Base-by-base conservation (phyloP, 2,113 vertebrate genomes). In the Alaudala cheleensis region DNA sequence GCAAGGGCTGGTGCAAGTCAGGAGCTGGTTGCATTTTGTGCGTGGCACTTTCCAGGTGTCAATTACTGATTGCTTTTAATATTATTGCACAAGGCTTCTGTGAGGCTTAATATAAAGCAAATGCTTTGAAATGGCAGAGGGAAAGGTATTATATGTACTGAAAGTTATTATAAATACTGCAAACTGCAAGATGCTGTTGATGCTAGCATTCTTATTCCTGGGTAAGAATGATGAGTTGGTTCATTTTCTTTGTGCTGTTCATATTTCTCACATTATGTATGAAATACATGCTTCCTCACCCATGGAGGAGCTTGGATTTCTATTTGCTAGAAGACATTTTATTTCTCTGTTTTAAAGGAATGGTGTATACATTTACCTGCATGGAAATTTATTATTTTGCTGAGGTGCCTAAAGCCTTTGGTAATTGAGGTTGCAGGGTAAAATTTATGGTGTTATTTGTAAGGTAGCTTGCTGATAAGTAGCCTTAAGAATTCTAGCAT, bases 281-380 rank as follows among this genome's bases (percentile, higher is more conserved):
- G 53, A 91, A 47, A 64, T 34, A 33, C 9, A 45, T 0, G 0
- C 62, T 37, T 37, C 37, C 60, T 87, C 64, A 64, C 31, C 37
- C n/a, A 39, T 25, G 31, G 23, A 95, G 4, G 40, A 53, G 50
- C 78, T 61, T 81, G 25, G 28, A 69, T 49, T 92, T 77, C 66
- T 85, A 89, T 91, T 85, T 93, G 50, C 70, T 91, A 6, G 22
- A 37, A 71, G 61, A 11, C 33, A 39, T 87, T 94, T 82, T 53
- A 65, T 87, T 89, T 79, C 70, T 92, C 58, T 93, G 37, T 76
- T 93, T 91, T 87, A 79, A 87, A 79, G 23, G 33, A 76, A 57
- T 34, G 10, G 11, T 84, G 49, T 3, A 42, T 42, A 12, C 50
- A 71, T 88, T 73, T 83, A 65, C 80, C 61, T 89, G 50, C 26